Percentiles rank a stretch among this genome's conserved stretches.
These are phyloP conservation scores for Perca fluviatilis DNA, from an alignment of 2,113 vertebrate species.

Conservation along the genomic window DNA sequence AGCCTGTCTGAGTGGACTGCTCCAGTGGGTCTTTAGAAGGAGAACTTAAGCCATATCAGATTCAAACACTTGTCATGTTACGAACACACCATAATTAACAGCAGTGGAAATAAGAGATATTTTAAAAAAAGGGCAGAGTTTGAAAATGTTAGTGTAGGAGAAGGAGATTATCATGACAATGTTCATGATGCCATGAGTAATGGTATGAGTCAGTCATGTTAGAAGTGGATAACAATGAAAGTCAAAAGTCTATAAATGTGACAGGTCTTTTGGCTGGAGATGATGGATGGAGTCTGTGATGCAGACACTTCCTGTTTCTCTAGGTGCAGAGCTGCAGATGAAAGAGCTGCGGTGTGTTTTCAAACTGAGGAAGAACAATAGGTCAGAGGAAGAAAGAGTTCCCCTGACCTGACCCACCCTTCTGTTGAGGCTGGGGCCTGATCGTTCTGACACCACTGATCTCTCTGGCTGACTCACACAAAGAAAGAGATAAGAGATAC, in stretches of 20 bases:
- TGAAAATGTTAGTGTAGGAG: neutral
- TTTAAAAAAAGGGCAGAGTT: neutral
- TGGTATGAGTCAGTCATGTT: slow-evolving; percentile 51
- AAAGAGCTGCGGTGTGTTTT: slow-evolving; percentile 79
- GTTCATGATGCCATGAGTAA: slow-evolving; percentile 47
- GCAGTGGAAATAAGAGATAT: neutral
- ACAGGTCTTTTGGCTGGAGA: slow-evolving; percentile 76
- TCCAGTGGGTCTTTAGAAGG: slow-evolving; percentile 27
- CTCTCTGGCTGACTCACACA: slow-evolving; percentile 71
- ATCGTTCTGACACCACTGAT: slow-evolving; percentile 78
- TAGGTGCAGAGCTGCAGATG: slow-evolving; percentile 75
- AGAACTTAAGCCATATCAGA: slow-evolving; percentile 41
- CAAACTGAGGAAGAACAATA: slow-evolving; percentile 82
- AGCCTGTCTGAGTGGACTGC: slow-evolving; percentile 68
- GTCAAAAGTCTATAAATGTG: slow-evolving; percentile 77
- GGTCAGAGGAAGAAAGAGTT: slow-evolving; percentile 84
- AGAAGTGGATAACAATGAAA: slow-evolving; percentile 73
- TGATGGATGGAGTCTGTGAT: slow-evolving; percentile 83
- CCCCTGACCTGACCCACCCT: slow-evolving; percentile 75
- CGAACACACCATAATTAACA: slow-evolving; percentile 25
- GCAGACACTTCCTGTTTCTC: slow-evolving; percentile 83
- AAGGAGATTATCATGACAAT: slow-evolving; percentile 35
- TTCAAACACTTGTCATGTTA: slow-evolving; percentile 37
- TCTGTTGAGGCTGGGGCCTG: slow-evolving; percentile 67
- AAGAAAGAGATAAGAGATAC: slow-evolving; percentile 66